Base-by-base conservation (phyloP, 2,888 invertebrate genomes). In the Drosophila putrida region DNA sequence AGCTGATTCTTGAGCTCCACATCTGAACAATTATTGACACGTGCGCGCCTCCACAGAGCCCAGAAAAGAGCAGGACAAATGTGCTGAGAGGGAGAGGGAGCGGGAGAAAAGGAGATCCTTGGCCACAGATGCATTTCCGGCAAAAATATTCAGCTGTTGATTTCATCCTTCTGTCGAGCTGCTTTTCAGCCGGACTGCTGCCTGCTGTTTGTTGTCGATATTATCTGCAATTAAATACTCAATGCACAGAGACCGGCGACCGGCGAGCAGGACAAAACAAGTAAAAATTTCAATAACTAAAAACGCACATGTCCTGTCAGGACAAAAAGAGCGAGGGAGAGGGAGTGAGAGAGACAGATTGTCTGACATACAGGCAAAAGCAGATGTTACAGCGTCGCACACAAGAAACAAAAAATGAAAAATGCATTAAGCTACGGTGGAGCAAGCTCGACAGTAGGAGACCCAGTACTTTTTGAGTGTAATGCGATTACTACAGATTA, bases 201-300 rank as follows among this genome's bases (percentile, higher is more conserved):
- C 41, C 76, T 74, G 80, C 65, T 79, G 67, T 70, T 61, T 73
- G 59, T 75, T 83, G 80, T 88, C 89, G 90, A 90, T 90, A 84
- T 87, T 88, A 90, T 90, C 90, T 79, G 80, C 80, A 84, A 88
- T 90, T 90, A 90, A 87, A 82, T 87, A 83, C 88, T 90, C 90
- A 87, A 90, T 88, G 89, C 83, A 89, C 89, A 80, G 71, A 72
- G 86, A 65, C 54, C 54, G 33, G 43, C 58, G 61, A 54, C 33
- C 65, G 33, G 43, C 58, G 61, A 54, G 28, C 65, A 65, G 83
- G 85, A 80, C 85, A 88, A 74, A 78, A 83, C 88, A 88, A 87
- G 88, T 84, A 89, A 84, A 87, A 89, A 89, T 88, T 85, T 89
- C 90, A 85, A 85, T 85, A 85, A 85, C 83, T 89, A 89, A 89